Base-by-base conservation (phyloP, 2,113 vertebrate genomes). In the Greenwoodochromis staneri region DNA sequence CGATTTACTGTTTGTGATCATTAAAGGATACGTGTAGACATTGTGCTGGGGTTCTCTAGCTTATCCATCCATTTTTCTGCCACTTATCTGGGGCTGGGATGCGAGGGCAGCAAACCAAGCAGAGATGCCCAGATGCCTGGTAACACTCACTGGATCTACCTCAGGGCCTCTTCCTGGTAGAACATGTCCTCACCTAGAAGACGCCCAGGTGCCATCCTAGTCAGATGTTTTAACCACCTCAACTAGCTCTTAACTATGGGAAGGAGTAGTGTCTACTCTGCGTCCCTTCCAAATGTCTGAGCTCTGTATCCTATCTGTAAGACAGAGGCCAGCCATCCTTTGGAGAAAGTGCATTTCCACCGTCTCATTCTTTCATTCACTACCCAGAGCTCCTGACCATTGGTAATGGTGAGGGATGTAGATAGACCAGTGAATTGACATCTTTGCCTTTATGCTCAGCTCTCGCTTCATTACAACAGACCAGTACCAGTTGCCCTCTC, bases 21-120 rank as follows among this genome's bases (percentile, higher is more conserved):
- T 63, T 63, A 36, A 36, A 63, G 29, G 31, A 34, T 63, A 34
- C 0, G 0, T 63, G 16, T 63, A 66, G 31, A 34, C 16, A 63
- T 34, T 19, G 29, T 31, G 59, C 59, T 63, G 59, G 59, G 59
- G 16, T 63, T 63, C 29, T 63, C 59, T 34, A 34, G 16, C 0
- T 63, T 63, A 63, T 63, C 29, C 29, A 63, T 61, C 9, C 24
- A 27, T 27, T 27, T 27, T 27, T 27, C 24, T 27, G 24, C 24
- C 24, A 27, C 24, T 31, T 61, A 61, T 34, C 9, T 0, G 0
- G 29, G 16, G 57, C 29, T 61, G 29, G 57, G 57, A 19, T 34
- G 31, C 31, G 9, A 63, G 59, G 59, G 59, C 31, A 63, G 31
- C 59, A 36, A 63, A 36, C 59, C 17, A 36, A 63, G 16, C 9